These are phyloP conservation scores for Crypturellus undulatus DNA, from an alignment of 2,113 vertebrate species.

Conservation along the genomic window DNA sequence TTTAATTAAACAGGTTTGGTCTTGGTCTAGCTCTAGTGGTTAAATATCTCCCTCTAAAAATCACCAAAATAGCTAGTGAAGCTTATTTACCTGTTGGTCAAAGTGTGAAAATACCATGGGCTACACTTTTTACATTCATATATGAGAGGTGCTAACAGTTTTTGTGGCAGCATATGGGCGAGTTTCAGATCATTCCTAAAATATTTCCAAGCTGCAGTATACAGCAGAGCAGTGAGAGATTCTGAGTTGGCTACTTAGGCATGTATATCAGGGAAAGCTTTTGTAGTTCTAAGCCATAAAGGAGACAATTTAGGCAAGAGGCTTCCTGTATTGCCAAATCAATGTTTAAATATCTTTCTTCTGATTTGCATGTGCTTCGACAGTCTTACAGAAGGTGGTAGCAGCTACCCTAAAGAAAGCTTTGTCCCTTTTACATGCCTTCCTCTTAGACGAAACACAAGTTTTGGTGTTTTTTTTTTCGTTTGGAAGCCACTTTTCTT, in stretches of 20 bases:
- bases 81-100: background rate
- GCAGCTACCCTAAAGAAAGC: slow-evolving; percentile 52
- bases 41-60: background rate
- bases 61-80: background rate
- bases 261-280: background rate
- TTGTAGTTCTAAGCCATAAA: background rate
- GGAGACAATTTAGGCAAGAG: background rate
- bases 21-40: background rate
- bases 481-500: slow-evolving; percentile 7
- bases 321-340: background rate
- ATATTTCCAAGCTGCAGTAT: background rate
- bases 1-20: background rate
- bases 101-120: background rate
- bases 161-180: slow-evolving; percentile 3
- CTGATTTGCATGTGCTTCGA: slow-evolving; percentile 65
- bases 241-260: background rate
- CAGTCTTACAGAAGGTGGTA: slow-evolving; percentile 69
- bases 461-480: background rate
- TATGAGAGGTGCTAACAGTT: background rate
- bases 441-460: slow-evolving; percentile 6
- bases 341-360: background rate
- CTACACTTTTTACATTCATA: background rate
- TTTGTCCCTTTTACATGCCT: slow-evolving; percentile 6
- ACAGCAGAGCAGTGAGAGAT: background rate
- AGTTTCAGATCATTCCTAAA: background rate